phyloP scores from a whole-genome alignment of 2,113 vertebrate genomes.

The Astatoreochromis straeleni region DNA sequence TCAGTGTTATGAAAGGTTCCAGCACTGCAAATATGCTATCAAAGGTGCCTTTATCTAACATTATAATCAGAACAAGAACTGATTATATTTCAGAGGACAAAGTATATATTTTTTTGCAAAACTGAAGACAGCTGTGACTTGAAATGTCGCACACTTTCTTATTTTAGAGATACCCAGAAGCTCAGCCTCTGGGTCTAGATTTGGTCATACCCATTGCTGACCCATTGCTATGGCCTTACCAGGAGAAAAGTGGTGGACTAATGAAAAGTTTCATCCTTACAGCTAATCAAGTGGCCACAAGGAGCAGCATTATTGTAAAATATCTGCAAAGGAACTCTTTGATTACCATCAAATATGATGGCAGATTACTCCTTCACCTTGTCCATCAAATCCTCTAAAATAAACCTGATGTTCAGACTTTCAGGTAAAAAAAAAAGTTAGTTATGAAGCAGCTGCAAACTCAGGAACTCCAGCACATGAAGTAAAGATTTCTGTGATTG shows the following conservation, averaged over 20 bases:
- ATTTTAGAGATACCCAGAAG: neutral
- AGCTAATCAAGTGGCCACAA: neutral
- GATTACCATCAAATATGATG: rapidly evolving
- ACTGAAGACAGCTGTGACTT: rapidly evolving
- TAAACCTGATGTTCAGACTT: neutral
- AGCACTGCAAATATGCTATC: neutral
- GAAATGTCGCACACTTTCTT: rapidly evolving
- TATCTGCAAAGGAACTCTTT: neutral
- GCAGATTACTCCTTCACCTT: neutral
- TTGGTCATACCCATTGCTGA: neutral
- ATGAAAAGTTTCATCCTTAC: rapidly evolving
- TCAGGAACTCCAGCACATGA: neutral
- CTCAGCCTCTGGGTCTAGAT: neutral
- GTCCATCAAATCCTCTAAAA: neutral
- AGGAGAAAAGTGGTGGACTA: neutral
- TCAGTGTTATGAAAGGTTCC: neutral
- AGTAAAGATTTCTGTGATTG: neutral
- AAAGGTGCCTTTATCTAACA: neutral
- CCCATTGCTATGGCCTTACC: neutral
- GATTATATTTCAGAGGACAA: neutral
- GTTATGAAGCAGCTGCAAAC: neutral
- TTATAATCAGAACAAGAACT: neutral
- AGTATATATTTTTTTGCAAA: neutral
- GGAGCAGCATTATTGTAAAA: neutral
- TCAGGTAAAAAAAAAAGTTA: neutral